Base-by-base conservation (phyloP, 1,140 invertebrate species). In the Leptonema lineaticorne region DNA sequence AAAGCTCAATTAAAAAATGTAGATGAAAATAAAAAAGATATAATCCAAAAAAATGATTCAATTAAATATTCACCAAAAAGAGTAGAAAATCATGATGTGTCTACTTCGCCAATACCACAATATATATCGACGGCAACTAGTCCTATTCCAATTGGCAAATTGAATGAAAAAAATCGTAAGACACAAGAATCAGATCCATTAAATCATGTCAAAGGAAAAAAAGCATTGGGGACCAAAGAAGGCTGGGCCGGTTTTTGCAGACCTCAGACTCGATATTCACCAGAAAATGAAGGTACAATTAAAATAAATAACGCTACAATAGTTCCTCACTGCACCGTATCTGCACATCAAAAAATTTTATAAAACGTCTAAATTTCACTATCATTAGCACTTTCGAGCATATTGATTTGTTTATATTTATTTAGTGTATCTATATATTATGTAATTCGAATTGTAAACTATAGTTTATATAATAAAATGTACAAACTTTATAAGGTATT, bases 141-240 rank as follows among this genome's bases (percentile, higher is more conserved):
- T 68, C 72, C 72, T 1, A 74, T 71, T 29, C 67, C 70, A 7
- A 27, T 16, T 11, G 56, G 20, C 0, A 57, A 41, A 9, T 29
- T 50, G 3, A 30, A 66, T 26, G 41, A 64, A 9, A 26, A 18
- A n/a, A 24, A 26, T 5, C n/a, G n/a, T 11, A 65, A 18, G 48
- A 46, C 65, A 6, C 27, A 57, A 7, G 22, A 65, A 14, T 33
- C 30, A 58, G 30, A 68, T 14, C 24, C 20, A 26, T 11, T 30
- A n/a, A 67, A 67, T 65, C 53, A 57, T 46, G 67, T 69, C 9
- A 74, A 70, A 58, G 73, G 68, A 22, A 74, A 74, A 24, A 66
- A 74, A 56, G 68, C 73, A 30, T 60, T 76, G 57, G 69, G 75
- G 18, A 74, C 74, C 72, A 76, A 65, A 74, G 74, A 73, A 8